Conservation (phyloP, 1,140 invertebrate species). For the Mya arenaria region DNA sequence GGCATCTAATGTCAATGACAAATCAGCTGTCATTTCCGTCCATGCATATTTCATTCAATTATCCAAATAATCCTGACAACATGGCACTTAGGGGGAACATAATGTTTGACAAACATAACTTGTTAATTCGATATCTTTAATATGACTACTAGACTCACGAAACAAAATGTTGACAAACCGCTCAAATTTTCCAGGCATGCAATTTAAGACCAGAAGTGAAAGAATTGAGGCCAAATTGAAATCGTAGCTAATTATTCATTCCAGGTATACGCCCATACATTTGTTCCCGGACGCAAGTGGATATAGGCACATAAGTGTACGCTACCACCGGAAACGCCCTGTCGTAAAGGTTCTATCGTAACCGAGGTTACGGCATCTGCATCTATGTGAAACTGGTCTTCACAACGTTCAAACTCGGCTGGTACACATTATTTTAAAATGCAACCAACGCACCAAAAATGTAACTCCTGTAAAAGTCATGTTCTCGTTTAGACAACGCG, state of each 20-base stretch:
- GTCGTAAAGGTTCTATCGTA: constrained; percentile 23
- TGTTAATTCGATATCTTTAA: too few species aligned
- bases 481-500: too few species aligned
- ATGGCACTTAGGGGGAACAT: too few species aligned
- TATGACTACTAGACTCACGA: too few species aligned
- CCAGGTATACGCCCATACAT: constrained; percentile 31
- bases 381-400: constrained; percentile 38
- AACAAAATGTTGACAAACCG: not conserved
- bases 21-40: too few species aligned
- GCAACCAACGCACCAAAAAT: too few species aligned
- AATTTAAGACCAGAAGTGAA: not conserved
- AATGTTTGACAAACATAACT: too few species aligned
- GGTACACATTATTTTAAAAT: too few species aligned
- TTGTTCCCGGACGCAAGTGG: constrained; percentile 32
- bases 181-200: not conserved
- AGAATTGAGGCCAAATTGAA: not conserved
- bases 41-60: too few species aligned
- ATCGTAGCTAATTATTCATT: constrained; percentile 1
- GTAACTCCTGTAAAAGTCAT: too few species aligned
- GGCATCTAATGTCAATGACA: too few species aligned
- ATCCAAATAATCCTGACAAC: too few species aligned
- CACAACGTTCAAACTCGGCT: constrained; percentile 39
- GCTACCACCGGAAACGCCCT: constrained; percentile 41
- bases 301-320: constrained; percentile 26
- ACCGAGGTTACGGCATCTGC: constrained; percentile 14